Evolutionary conservation across 37 sponge, comb jelly and placozoan species (phyloP), one percentile per base, ranked within the genome.

Genomic region (Diacarnus erythraeanus): DNA sequence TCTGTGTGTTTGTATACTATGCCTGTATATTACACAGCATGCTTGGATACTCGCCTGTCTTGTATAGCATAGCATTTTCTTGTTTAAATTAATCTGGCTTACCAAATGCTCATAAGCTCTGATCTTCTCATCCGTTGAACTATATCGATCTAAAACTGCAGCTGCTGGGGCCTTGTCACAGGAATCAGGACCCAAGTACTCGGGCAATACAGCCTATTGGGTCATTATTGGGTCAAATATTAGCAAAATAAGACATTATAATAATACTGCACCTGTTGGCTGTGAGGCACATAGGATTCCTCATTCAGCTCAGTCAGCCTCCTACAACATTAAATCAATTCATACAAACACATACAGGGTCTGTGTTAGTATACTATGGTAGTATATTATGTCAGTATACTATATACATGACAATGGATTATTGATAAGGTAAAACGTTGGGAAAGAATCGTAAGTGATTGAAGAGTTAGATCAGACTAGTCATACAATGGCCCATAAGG

Each of bases 261-360:
- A 60, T 60, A 60, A n/a, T n/a, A n/a, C n/a, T n/a, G n/a, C n/a
- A 92, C 92, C 84, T 92, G 92, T 30, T 87, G 88, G 37, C 92
- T 92, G 35, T 31, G 58, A 3, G 88, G 88, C 1, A 87, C 72
- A 39, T 73, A 77, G 0, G 77, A 71, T 18, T 83, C 75, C 65
- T 89, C 87, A 27, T 85, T 41, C 56, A 43, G 0, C 22, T 33
- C 6, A 0, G 91, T 86, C 26, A 90, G 36, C 17, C 85, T 75
- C 79, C 91, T 90, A 42, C 5, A 71, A 63, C 35, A 41, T n/a
- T n/a, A n/a, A n/a, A n/a, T n/a, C n/a, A n/a, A n/a, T n/a, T n/a
- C n/a, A n/a, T n/a, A n/a, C n/a, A n/a, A n/a, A n/a, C n/a, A n/a
- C n/a, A n/a, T n/a, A n/a, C n/a, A n/a, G n/a, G n/a, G n/a, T n/a